Evolutionary conservation across 2,888 invertebrate species (phyloP).

Genomic region (Chelonus formosanus): DNA sequence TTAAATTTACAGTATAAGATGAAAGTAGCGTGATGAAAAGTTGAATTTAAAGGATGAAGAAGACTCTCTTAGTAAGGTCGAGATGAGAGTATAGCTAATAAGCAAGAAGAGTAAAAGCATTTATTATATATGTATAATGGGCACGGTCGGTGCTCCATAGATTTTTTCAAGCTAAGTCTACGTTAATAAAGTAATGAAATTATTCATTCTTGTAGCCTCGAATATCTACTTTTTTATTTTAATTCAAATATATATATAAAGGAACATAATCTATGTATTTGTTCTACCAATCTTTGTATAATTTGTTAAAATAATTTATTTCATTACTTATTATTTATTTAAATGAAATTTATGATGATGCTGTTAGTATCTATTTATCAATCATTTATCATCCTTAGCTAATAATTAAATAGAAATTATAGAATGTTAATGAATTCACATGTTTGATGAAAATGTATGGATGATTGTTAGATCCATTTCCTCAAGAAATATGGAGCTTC

Average conservation of each 20-base stretch:
- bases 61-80: conserved; percentile 46
- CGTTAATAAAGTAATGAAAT: conserved; percentile 54
- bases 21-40: conserved; percentile 43
- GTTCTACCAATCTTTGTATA: background rate
- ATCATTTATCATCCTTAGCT: background rate
- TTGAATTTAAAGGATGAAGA: conserved; percentile 47
- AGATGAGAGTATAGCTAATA: conserved; percentile 52
- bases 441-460: no score
- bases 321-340: no score
- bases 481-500: no score
- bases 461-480: no score
- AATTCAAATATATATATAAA: background rate
- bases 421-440: no score
- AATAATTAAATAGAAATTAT: no score
- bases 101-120: conserved; percentile 52
- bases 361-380: background rate
- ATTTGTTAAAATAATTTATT: no score
- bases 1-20: conserved; percentile 52
- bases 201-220: conserved; percentile 33
- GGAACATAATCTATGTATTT: background rate
- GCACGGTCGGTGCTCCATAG: conserved; percentile 60
- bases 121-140: conserved; percentile 64
- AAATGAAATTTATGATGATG: no score
- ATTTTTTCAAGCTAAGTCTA: conserved; percentile 50
- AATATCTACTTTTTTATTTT: conserved; percentile 49